A percentile compares a stretch with the other conserved stretches of the same genome.
phyloP scores from a whole-genome alignment of 2,888 invertebrate species.

The Pinctada fucata region DNA sequence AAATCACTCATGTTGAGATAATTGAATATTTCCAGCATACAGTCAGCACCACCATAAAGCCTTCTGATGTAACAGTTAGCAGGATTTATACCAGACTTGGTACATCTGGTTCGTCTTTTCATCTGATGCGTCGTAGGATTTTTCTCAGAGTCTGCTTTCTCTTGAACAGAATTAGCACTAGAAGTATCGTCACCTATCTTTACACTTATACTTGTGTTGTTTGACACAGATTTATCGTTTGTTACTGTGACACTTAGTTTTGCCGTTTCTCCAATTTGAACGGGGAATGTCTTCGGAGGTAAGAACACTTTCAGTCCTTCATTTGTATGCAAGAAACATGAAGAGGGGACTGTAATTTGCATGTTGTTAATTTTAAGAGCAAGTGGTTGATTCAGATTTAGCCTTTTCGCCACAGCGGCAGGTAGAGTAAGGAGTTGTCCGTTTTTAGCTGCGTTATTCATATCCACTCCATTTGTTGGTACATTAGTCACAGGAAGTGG shows the following conservation, averaged over 20 bases:
- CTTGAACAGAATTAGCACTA: background rate
- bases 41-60: slow-evolving; percentile 67
- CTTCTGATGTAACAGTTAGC: slow-evolving; percentile 56
- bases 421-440: slow-evolving; percentile 71
- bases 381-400: slow-evolving; percentile 65
- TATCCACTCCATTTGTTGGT: slow-evolving; percentile 40
- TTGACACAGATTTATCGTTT: slow-evolving; percentile 41
- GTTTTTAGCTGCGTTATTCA: slow-evolving; percentile 46
- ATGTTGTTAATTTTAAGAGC: slow-evolving; percentile 68
- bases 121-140: background rate
- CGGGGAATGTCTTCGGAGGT: slow-evolving; percentile 68
- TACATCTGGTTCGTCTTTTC: background rate
- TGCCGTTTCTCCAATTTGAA: slow-evolving; percentile 49
- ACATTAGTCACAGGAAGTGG: background rate
- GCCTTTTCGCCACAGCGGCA: slow-evolving; percentile 57
- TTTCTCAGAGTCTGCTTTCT: background rate
- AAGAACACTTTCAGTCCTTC: slow-evolving; percentile 69
- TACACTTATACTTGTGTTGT: slow-evolving; percentile 26
- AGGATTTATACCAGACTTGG: slow-evolving; percentile 30
- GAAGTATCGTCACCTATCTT: slow-evolving; percentile 10
- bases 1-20: slow-evolving; percentile 62
- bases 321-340: slow-evolving; percentile 63
- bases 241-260: slow-evolving; percentile 54
- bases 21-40: slow-evolving; percentile 65
- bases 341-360: slow-evolving; percentile 68